Percentiles rank a stretch among this genome's conserved stretches.
These are phyloP conservation scores for Lasiurus cinereus DNA, from an alignment of 2,113 vertebrate genomes.

Conservation along the genomic window DNA sequence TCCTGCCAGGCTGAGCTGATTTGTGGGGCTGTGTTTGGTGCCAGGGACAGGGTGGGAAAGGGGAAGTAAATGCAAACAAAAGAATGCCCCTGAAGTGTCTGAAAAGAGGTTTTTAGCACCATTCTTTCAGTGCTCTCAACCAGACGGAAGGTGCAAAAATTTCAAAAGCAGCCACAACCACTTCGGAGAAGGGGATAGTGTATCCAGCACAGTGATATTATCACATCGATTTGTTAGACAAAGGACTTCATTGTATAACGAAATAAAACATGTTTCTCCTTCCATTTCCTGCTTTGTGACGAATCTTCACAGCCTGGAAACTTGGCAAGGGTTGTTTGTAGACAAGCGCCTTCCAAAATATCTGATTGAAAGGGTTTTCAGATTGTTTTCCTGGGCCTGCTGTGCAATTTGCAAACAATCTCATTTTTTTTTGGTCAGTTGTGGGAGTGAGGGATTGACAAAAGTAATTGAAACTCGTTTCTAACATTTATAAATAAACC, in stretches of 20 bases:
- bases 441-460: slow-evolving; percentile 6
- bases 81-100: slow-evolving; percentile 82
- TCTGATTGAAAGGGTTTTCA: slow-evolving; percentile 76
- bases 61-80: slow-evolving; percentile 81
- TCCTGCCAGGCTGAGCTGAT: slow-evolving; percentile 62
- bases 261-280: slow-evolving; percentile 87
- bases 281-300: slow-evolving; percentile 80
- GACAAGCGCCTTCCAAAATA: slow-evolving; percentile 78
- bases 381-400: slow-evolving; percentile 69
- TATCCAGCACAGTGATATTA: slow-evolving; percentile 79
- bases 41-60: slow-evolving; percentile 77
- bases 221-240: slow-evolving; percentile 85
- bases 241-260: slow-evolving; percentile 86
- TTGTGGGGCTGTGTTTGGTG: slow-evolving; percentile 77
- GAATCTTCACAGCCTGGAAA: slow-evolving; percentile 84
- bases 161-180: slow-evolving; percentile 63
- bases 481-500: slow-evolving; percentile 47
- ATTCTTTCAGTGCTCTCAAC: slow-evolving; percentile 79
- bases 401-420: slow-evolving; percentile 75
- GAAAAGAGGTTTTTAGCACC: slow-evolving; percentile 82
- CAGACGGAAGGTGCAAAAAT: slow-evolving; percentile 77
- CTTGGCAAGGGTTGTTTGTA: slow-evolving; percentile 80
- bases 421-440: slow-evolving; percentile 58
- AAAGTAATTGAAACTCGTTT: slow-evolving; percentile 44
- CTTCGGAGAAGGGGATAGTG: slow-evolving; percentile 80